Percentiles rank a stretch among this genome's conserved stretches.
Conservation (phyloP, 1,140 invertebrate species). For the Aplysia californica region DNA sequence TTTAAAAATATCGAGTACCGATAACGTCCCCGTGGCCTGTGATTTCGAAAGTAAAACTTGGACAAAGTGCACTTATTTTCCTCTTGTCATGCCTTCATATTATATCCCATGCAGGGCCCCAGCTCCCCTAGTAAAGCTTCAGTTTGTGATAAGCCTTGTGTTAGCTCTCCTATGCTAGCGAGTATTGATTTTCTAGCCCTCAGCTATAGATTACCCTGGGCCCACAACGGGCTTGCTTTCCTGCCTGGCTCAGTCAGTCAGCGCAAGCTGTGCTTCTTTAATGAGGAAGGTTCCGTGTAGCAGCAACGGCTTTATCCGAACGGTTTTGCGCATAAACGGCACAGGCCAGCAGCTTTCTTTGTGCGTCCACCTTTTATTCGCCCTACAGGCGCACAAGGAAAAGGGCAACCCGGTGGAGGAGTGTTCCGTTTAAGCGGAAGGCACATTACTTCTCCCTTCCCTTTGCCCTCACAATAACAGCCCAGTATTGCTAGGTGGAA, state of each 20-base stretch:
- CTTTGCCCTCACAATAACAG: constrained; percentile 22
- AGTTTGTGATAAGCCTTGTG: constrained; percentile 33
- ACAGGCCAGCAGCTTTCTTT: too few relatives aligned
- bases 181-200: constrained; percentile 32
- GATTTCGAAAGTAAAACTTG: too few relatives aligned
- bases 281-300: neutral
- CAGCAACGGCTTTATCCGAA: constrained; percentile 10
- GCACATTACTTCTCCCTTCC: too few relatives aligned
- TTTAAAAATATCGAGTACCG: too few relatives aligned
- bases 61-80: too few relatives aligned
- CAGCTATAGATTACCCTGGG: constrained; percentile 29
- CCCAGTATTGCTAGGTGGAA: constrained; percentile 26
- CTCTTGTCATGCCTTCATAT: too few relatives aligned
- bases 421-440: too few relatives aligned
- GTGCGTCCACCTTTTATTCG: too few relatives aligned
- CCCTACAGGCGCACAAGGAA: too few relatives aligned
- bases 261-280: constrained; percentile 25
- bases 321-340: neutral
- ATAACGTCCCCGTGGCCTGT: too few relatives aligned
- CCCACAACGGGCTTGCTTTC: constrained; percentile 18
- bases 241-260: constrained; percentile 14
- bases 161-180: constrained; percentile 24
- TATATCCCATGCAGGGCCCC: constrained; percentile 14
- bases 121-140: constrained; percentile 16
- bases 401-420: too few relatives aligned